Evolutionary conservation across 1,140 invertebrate genomes (phyloP), one percentile per base, ranked within the genome.

Genomic region (Brachionus plicatilis): DNA sequence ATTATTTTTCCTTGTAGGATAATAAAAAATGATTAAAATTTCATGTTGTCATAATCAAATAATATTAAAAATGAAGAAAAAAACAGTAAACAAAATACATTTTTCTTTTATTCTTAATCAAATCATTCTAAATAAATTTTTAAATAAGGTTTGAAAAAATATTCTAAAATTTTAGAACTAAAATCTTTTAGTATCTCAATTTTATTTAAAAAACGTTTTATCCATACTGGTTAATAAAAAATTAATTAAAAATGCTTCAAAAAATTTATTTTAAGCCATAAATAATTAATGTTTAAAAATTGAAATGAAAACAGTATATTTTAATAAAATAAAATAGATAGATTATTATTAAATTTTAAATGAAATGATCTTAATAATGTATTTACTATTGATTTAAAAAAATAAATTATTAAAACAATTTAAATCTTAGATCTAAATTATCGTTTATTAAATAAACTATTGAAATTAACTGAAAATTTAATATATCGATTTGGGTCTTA

Each of bases 401-500:
- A 70, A 70, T 68, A 68, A 70, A 70, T 70, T 37, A 70, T 70
- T 70, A 70, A 41, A 70, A 70, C 27, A 37, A 70, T 70, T 70
- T 70, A 70, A 70, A 70, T 70, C 37, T 37, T 33, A 41, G 14
- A 70, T 41, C 27, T 24, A 70, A 41, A n/a, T 70, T 17, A 29
- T 37, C 20, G 53, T 72, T 72, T 41, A 72, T 72, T 41, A 43
- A 41, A 41, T 72, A 72, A 72, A 72, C 68, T 43, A 76, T 50
- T 27, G 20, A 50, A 76, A 76, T 47, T 14, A 50, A 60, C 9
- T 60, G 53, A 60, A 76, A 76, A 50, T 76, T 76, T 50, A 76
- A 29, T 37, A 1, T 37, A 37, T 50, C 9, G n/a, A 76, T 14
- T 24, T 43, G n/a, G 20, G n/a, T 43, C 17, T 76, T 50, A 76